Evolutionary conservation across 1,140 invertebrate species (phyloP).

Genomic region (Melitaea cinxia): DNA sequence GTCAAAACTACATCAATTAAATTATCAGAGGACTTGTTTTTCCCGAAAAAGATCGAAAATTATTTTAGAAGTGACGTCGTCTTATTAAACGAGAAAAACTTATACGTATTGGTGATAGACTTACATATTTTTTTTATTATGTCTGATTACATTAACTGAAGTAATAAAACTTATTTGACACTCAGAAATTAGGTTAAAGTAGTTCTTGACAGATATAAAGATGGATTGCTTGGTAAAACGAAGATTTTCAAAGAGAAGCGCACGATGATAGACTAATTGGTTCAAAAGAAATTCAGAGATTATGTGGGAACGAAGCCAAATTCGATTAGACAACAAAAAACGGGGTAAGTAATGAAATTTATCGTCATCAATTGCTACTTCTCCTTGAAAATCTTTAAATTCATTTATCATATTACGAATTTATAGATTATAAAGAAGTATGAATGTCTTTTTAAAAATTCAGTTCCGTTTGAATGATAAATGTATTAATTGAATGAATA

Average conservation of each 20-base stretch:
- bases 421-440: too few species aligned
- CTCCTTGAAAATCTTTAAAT: background rate
- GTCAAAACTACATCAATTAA: slow-evolving; percentile 66
- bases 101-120: too few species aligned
- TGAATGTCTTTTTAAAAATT: too few species aligned
- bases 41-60: slow-evolving; percentile 27
- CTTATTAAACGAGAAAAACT: background rate
- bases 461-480: too few species aligned
- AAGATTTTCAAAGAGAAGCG: slow-evolving; percentile 34
- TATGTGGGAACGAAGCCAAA: slow-evolving; percentile 31
- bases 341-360: slow-evolving; percentile 16
- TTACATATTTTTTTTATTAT: background rate
- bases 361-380: background rate
- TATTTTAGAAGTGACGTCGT: slow-evolving; percentile 5
- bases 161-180: slow-evolving; percentile 23
- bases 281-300: slow-evolving; percentile 33
- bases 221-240: slow-evolving; percentile 39
- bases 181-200: slow-evolving; percentile 13
- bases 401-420: too few species aligned
- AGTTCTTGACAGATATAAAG: slow-evolving; percentile 38
- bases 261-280: slow-evolving; percentile 49
- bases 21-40: slow-evolving; percentile 57
- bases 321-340: slow-evolving; percentile 37
- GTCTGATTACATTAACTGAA: background rate
- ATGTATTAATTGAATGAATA: too few species aligned